Evolutionary conservation across 2,888 invertebrate genomes (phyloP), one percentile per base, ranked within the genome.

Genomic region (Chrysina gloriosa): DNA sequence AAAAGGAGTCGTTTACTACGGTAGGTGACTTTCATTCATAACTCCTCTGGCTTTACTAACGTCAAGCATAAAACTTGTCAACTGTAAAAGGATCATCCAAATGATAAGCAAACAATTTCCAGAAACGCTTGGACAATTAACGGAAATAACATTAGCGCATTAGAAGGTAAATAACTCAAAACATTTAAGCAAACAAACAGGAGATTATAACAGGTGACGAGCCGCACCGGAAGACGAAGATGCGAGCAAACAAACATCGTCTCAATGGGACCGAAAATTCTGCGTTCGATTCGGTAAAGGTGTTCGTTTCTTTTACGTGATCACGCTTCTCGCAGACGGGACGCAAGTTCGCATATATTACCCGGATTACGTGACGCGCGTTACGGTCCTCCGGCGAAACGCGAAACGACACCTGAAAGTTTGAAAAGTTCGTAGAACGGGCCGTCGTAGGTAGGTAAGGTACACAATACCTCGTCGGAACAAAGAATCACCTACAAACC

Each of bases 261-360:
- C 50, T 50, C 50, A 29, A 11, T 19, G 50, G 14, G 6, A 29
- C 11, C 14, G 16, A 29, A 50, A 50, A 27, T 29, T 16, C 50
- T 11, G 19, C 29, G 50, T 11, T 16, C 27, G 50, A 19, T 45
- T 19, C 19, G 7, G 6, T 9, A 21, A 16, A 50, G 50, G 29
- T 16, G 50, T 63, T 29, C 23, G 36, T 56, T 19, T 45, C 68
- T 63, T 72, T 74, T 73, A 72, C 72, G 64, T 66, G 27, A 72
- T 74, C 74, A 74, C 74, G 73, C 67, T 67, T 65, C 65, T 47
- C 39, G 11, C 11, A 29, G 7, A 16, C 65, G 56, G 61, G 34
- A 67, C 66, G 64, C 70, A 63, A 68, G 67, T 69, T 61, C 71
- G 76, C 76, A 76, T 76, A 75, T 69, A 76, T 75, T 76, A 73